phyloP scores from a whole-genome alignment of 2,888 invertebrate genomes.

The Mythimna loreyi region DNA sequence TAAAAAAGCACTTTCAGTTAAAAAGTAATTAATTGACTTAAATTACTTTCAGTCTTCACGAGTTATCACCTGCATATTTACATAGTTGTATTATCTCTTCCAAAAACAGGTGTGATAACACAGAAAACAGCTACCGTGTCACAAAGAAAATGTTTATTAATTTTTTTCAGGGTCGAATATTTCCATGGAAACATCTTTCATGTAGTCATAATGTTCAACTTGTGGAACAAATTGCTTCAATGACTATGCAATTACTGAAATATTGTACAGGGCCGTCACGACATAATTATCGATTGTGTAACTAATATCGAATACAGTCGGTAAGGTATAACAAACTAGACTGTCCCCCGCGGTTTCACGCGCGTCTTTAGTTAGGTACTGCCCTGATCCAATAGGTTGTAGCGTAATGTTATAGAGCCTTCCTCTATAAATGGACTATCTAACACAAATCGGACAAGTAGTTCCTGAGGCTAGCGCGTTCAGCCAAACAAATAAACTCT shows the following conservation, averaged over 20 bases:
- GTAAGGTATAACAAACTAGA: too few relatives aligned
- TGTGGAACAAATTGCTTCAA: constrained; percentile 29
- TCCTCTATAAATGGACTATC: too few relatives aligned
- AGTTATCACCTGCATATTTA: constrained; percentile 21
- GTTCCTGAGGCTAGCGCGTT: too few relatives aligned
- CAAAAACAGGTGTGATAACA: constrained; percentile 39
- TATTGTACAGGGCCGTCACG: too few relatives aligned
- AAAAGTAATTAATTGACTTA: constrained; percentile 7
- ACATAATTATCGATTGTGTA: too few relatives aligned
- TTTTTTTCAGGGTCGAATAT: constrained; percentile 35
- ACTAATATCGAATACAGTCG: too few relatives aligned
- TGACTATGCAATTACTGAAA: constrained; percentile 8
- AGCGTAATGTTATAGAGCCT: too few relatives aligned
- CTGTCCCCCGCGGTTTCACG: too few relatives aligned
- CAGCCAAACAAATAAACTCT: too few relatives aligned
- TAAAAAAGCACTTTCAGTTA: neutral
- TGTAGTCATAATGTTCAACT: neutral
- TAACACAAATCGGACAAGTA: too few relatives aligned
- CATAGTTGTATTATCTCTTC: constrained; percentile 9
- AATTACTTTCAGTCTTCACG: neutral
- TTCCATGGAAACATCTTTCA: constrained; percentile 13
- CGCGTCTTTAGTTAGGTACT: too few relatives aligned
- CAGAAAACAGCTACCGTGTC: neutral
- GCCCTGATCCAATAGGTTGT: too few relatives aligned
- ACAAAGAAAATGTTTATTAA: constrained; percentile 33